Base-by-base conservation (phyloP, 2,888 invertebrate genomes). In the Euphydryas editha region DNA sequence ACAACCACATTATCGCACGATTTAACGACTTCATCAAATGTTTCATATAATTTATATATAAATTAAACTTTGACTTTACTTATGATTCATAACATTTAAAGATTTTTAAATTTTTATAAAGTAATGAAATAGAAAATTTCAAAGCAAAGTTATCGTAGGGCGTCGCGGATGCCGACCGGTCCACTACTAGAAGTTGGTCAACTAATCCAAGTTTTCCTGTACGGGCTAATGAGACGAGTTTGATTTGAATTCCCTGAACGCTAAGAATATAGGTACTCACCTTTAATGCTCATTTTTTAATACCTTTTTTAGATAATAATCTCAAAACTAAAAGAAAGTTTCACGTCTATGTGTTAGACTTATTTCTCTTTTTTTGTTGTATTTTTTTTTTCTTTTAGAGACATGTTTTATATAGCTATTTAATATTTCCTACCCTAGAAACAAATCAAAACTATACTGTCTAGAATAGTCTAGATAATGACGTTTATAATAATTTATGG, bases 141-240 rank as follows among this genome's bases (percentile, higher is more conserved):
- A 79, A 78, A 81, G 75, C 78, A 79, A 67, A 67, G 62, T 69
- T 65, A 51, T 44, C 61, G 54, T n/a, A 30, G 30, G 15, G 62
- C 68, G 68, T 70, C 72, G 67, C 64, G 71, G 65, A 70, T 69
- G 69, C 73, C 70, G 72, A 70, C 65, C 65, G 60, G 74, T 71
- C 69, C 70, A 72, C 71, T 74, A 76, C 84, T 83, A 78, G 76
- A 85, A 91, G 87, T 90, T 89, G 87, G 83, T 85, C 88, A 91
- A 92, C 91, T 92, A 91, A 92, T 92, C 88, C 90, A 91, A 92
- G 90, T 91, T 91, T 90, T 90, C 88, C 89, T 86, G 85, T 86
- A 86, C 88, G 79, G 82, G 82, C 87, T 91, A 92, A 92, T 91
- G 90, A 91, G 88, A 87, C 86, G 90, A 90, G 89, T 90, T 92